Evolutionary conservation across 64 coral and sea anemone species (phyloP), one percentile per base, ranked within the genome.

Genomic region (Porites lutea): DNA sequence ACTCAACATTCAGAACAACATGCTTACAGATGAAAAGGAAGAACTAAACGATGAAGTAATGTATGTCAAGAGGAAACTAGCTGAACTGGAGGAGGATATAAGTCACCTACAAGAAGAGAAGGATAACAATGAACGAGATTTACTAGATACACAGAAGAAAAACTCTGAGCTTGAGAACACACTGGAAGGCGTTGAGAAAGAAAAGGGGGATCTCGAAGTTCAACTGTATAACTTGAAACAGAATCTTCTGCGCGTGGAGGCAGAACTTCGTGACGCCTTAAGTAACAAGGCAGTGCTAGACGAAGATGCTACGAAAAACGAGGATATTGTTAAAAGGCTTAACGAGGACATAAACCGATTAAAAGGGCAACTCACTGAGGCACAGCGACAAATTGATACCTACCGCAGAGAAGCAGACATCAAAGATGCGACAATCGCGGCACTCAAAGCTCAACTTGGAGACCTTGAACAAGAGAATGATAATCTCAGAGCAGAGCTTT

Each of bases 1-100:
- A 49, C 79, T 91, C 0, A 94, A 97, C 60, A 88, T 89, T 16
- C 89, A 97, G 67, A 97, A 97, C 49, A 89, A 91, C 78, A 97
- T 97, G 79, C 88, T 97, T 6, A 92, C 94, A 91, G 95, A 97
- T 15, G 92, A 97, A 76, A 92, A 92, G 69, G 91, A 94, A 8
- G 92, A 97, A 51, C 90, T 97, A 59, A 88, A 97, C 50, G 88
- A 90, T 47, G 95, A 97, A 45, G 76, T 94, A 0, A 87, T 93
- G 66, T 88, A 94, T 88, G 92, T 59, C 22, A 97, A 94, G 59
- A 97, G 81, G 61, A 87, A 89, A 90, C 89, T 86, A 6, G 88
- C 82, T 9, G 87, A 93, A 14, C 77, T 87, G 6, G 95, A 93
- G 51, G 95, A 97, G 61, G 92, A 97, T 19, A 45, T 81, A 7